Conservation (phyloP, 2,113 vertebrate species). For the Emydocephalus ijimae region DNA sequence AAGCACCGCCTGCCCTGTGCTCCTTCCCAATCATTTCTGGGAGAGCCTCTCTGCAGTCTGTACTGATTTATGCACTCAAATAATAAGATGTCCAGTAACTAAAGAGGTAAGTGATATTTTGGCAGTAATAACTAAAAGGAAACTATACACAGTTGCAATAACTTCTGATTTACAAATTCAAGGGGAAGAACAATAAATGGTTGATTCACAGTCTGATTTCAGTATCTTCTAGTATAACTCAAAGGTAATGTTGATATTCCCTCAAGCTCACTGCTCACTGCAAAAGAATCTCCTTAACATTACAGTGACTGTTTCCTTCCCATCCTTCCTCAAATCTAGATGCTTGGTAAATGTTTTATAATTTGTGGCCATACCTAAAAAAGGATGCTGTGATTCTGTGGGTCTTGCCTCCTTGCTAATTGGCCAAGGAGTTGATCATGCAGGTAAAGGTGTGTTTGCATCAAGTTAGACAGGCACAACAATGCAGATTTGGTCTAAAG, state of each 20-base stretch:
- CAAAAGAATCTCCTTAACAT: neutral
- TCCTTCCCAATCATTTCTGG: neutral
- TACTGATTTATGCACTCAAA: constrained; percentile 13
- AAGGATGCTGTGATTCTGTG: neutral
- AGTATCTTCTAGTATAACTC: neutral
- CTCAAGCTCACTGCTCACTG: neutral
- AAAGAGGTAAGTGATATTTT: neutral
- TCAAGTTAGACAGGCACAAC: neutral
- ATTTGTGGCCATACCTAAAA: neutral
- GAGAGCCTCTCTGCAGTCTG: neutral
- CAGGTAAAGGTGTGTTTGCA: neutral
- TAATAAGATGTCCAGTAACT: neutral
- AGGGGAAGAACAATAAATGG: neutral
- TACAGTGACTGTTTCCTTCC: neutral
- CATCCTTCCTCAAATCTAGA: neutral
- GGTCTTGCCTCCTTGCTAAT: neutral
- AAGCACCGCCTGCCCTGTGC: neutral
- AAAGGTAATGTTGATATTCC: neutral
- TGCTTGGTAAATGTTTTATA: neutral
- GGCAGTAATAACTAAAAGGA: neutral
- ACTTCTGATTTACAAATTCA: neutral
- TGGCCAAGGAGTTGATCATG: neutral
- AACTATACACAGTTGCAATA: neutral
- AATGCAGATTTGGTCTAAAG: neutral
- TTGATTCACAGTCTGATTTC: neutral